Conservation (phyloP, 1,140 invertebrate species). For the Gryon sp. region DNA sequence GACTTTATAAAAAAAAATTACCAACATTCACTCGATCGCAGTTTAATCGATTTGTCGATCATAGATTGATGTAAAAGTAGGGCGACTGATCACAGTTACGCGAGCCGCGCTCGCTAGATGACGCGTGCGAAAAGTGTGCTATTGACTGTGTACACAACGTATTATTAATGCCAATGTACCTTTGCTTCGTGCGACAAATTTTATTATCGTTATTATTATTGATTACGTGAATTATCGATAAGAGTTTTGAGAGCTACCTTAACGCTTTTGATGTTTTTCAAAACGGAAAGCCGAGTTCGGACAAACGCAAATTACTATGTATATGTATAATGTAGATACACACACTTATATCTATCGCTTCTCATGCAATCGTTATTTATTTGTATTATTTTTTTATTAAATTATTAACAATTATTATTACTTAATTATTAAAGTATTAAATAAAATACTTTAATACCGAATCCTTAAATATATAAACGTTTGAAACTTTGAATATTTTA, state of each 20-base stretch:
- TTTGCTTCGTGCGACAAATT: constrained; percentile 62
- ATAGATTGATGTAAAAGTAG: constrained; percentile 50
- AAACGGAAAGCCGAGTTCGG: constrained; percentile 41
- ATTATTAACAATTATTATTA: no score
- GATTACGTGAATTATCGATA: constrained; percentile 47
- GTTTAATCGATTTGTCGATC: constrained; percentile 20
- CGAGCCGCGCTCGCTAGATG: constrained; percentile 4
- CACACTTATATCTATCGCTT: no score
- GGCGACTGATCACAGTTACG: constrained; percentile 18
- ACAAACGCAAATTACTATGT: constrained; percentile 15
- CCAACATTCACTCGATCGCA: constrained; percentile 12
- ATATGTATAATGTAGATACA: constrained; percentile 3
- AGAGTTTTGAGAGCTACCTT: constrained; percentile 54
- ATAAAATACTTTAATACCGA: no score
- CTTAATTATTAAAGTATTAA: no score
- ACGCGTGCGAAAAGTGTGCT: constrained; percentile 25
- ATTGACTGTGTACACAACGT: constrained; percentile 51
- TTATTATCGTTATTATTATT: constrained; percentile 62
- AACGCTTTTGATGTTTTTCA: constrained; percentile 64
- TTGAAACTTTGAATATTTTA: no score
- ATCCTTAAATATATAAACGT: no score
- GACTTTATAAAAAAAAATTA: background rate
- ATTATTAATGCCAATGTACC: constrained; percentile 65
- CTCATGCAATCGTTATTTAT: no score
- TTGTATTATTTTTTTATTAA: no score